These are phyloP conservation scores for Nomada hirtipes DNA, from an alignment of 2,888 invertebrate species.

Conservation along the genomic window DNA sequence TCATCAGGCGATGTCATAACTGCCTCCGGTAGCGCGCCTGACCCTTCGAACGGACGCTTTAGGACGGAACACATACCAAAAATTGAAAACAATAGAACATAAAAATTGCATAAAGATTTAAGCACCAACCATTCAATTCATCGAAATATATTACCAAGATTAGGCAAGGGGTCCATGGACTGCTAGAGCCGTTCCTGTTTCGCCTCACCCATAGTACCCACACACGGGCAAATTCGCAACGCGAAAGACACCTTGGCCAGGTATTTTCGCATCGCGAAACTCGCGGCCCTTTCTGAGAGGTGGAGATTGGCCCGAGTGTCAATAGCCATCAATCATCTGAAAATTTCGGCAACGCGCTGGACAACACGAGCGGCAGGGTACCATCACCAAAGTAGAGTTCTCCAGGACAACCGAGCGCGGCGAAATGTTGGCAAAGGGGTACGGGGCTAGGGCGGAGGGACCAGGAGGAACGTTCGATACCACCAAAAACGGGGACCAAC, in stretches of 20 bases:
- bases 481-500: conserved; percentile 79
- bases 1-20: no score
- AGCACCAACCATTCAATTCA: no score
- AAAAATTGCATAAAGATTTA: no score
- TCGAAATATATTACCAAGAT: neutral
- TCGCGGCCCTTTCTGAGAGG: neutral
- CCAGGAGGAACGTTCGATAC: conserved; percentile 76
- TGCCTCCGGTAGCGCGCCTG: no score
- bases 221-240: neutral
- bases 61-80: no score
- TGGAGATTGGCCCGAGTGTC: conserved; percentile 78
- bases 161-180: neutral
- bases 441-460: conserved; percentile 61
- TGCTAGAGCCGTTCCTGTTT: conserved; percentile 25
- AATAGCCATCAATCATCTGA: conserved; percentile 84
- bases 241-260: neutral
- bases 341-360: conserved; percentile 84
- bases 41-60: no score
- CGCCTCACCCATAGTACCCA: neutral
- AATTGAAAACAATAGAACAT: no score
- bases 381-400: conserved; percentile 83
- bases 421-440: conserved; percentile 45
- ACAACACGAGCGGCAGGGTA: conserved; percentile 83
- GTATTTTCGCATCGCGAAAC: conserved; percentile 9
- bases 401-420: conserved; percentile 74